Conservation (phyloP, 2,888 invertebrate species). For the Ctenicera cuprea region DNA sequence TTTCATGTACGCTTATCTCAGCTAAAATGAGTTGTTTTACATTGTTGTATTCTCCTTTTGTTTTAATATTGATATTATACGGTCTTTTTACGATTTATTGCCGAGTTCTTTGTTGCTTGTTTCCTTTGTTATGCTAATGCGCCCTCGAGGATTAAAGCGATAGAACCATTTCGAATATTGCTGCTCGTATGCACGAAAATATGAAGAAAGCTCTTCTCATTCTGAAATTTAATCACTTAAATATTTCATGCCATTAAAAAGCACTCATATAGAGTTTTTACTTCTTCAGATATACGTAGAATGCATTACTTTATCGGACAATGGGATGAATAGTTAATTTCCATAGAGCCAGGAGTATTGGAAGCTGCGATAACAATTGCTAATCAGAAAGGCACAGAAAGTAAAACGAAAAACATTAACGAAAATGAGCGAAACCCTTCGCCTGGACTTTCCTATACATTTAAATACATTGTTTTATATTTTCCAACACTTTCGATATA, state of each 20-base stretch:
- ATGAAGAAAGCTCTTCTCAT: neutral
- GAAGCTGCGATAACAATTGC: no score
- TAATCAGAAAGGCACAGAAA: no score
- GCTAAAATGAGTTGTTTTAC: neutral
- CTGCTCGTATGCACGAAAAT: neutral
- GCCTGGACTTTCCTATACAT: no score
- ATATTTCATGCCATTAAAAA: neutral
- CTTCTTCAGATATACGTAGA: no score
- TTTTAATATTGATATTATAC: constrained; percentile 18
- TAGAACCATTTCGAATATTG: constrained; percentile 1
- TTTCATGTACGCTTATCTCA: neutral
- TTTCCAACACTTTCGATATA: no score
- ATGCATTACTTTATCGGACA: no score
- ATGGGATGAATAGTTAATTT: no score
- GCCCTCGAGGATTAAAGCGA: constrained; percentile 12
- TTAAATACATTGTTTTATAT: no score
- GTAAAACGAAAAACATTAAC: no score
- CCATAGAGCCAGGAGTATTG: no score
- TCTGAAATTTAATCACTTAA: constrained; percentile 14
- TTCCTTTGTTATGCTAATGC: constrained; percentile 28
- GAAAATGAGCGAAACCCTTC: no score
- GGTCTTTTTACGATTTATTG: constrained; percentile 20
- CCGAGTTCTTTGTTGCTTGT: constrained; percentile 15
- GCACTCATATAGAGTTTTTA: no score
- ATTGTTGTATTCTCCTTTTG: constrained; percentile 10